Evolutionary conservation across 2,888 invertebrate genomes (phyloP).

Genomic region (Epinotia brunnichana): DNA sequence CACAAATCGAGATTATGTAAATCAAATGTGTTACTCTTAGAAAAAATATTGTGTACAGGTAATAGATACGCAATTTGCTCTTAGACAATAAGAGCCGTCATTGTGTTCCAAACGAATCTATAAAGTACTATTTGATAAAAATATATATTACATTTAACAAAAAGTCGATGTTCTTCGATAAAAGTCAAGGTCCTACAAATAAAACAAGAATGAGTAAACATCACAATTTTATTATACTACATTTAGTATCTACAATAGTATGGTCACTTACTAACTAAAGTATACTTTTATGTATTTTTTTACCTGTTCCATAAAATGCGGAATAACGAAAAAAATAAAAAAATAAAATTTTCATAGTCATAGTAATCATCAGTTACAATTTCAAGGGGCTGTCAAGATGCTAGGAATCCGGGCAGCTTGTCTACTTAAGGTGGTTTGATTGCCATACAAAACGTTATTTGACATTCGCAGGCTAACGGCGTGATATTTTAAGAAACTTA

Average conservation of each 20-base stretch:
- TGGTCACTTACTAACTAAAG: constrained; percentile 17
- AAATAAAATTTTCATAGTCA: not conserved
- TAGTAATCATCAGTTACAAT: constrained; percentile 67
- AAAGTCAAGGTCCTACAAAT: not conserved
- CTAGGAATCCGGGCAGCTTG: constrained; percentile 69
- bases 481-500: too few species aligned
- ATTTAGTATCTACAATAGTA: constrained; percentile 31
- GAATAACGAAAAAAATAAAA: not conserved
- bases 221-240: constrained; percentile 27
- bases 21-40: too few species aligned
- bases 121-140: too few species aligned
- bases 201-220: constrained; percentile 13
- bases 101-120: too few species aligned
- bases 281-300: not conserved
- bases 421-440: constrained; percentile 75
- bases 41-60: too few species aligned
- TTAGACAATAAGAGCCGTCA: too few species aligned
- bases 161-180: too few species aligned
- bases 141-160: too few species aligned
- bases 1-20: too few species aligned
- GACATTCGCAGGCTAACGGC: too few species aligned
- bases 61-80: too few species aligned
- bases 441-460: too few species aligned
- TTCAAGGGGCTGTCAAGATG: constrained; percentile 65
- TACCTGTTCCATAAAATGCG: not conserved